phyloP scores from a whole-genome alignment of 2,113 vertebrate genomes.

The Terrapene triunguis region DNA sequence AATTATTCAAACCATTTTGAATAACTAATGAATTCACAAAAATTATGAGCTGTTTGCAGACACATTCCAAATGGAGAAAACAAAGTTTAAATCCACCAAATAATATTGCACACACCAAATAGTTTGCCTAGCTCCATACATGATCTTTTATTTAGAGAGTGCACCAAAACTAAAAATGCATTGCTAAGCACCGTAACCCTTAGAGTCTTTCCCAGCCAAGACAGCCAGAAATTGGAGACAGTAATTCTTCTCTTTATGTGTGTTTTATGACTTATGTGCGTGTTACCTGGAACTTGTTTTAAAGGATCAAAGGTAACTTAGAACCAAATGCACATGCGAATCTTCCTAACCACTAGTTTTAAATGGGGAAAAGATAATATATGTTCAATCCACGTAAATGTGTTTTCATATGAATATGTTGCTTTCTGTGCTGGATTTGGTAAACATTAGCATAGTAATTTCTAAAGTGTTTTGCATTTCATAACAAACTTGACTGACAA shows the following conservation, averaged over 20 bases:
- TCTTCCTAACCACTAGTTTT: not conserved
- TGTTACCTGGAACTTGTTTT: not conserved
- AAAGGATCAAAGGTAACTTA: not conserved
- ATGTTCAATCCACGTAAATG: not conserved
- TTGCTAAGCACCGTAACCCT: not conserved
- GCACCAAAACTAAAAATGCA: not conserved
- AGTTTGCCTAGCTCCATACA: not conserved
- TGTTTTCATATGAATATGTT: not conserved
- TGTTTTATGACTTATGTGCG: not conserved
- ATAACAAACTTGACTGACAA: not conserved
- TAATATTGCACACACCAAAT: not conserved
- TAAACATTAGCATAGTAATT: not conserved
- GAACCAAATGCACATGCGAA: not conserved
- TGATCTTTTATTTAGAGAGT: not conserved
- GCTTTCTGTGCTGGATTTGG: not conserved
- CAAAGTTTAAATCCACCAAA: not conserved
- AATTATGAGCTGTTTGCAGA: not conserved
- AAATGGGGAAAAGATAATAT: not conserved
- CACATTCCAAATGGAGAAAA: not conserved
- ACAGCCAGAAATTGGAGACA: not conserved
- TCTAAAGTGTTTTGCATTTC: not conserved
- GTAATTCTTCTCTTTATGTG: not conserved
- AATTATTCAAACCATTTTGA: not conserved
- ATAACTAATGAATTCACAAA: conserved; percentile 16
- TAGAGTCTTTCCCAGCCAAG: not conserved